Base-by-base conservation (phyloP, 1,140 invertebrate genomes). In the Cyrtorhinus lividipennis region DNA sequence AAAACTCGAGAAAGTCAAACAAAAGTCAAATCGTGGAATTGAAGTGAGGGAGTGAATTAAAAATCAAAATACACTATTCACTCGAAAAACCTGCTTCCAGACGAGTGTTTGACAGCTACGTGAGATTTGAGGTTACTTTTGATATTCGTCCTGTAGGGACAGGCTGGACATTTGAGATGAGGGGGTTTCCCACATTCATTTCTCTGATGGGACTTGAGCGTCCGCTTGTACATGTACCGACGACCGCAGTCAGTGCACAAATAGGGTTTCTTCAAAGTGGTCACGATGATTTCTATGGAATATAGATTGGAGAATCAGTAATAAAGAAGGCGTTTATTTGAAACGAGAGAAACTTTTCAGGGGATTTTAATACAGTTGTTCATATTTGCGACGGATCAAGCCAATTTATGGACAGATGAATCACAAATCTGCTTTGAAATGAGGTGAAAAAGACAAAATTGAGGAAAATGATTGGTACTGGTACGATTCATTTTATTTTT, bases 131-230 rank as follows among this genome's bases (percentile, higher is more conserved):
- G 64, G 61, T 75, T 76, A 63, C 71, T 72, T 61, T 76, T 77
- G 56, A 75, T 76, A 64, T 77, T 76, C 67, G 75, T 75, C 23
- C 73, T 70, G 45, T 72, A 74, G 15, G 70, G 72, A 67, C 79
- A 81, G 64, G 76, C 73, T 22, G 77, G 78, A 65, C 80, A 83
- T 64, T 78, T 75, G 69, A 77, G 79, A 18, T 77, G 70, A 1
- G 79, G 78, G 46, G 78, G 76, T 62, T 79, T 75, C 2, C 77
- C 81, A 70, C 84, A 85, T 71, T 85, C 83, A 65, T 82, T 76
- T 66, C 75, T 72, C 1, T 76, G 70, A 66, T 81, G 80, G 18
- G 62, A 38, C 13, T 45, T 63, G 15, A 70, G 56, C 18, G 62
- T 62, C 0, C 27, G 30, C 25, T 68, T 66, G 46, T 67, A 62